Base-by-base conservation (phyloP, 2,113 vertebrate genomes). In the Holacanthus passer region DNA sequence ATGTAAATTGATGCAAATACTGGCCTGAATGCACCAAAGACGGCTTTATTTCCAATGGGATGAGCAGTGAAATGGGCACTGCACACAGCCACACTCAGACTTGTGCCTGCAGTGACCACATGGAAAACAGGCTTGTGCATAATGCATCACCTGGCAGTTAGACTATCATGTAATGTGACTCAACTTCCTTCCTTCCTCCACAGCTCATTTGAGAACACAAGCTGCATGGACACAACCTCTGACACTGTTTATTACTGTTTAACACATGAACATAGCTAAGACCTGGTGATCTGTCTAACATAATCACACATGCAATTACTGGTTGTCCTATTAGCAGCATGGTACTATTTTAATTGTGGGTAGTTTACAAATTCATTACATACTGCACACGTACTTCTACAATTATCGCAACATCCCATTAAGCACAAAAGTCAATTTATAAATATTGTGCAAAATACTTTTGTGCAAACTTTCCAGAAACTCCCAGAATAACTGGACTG, bases 1-100 rank as follows among this genome's bases (percentile, higher is more conserved):
- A 88, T 89, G 82, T 39, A 81, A 89, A 89, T 85, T 6, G 37
- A 84, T 91, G 83, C 73, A 88, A 91, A 88, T 81, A 12, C 10
- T 37, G 16, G 27, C 39, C 45, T 9, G 10, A 7, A 60, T 58
- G 63, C 8, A 47, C 45, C 41, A 35, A 22, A 41, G n/a, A 68
- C 60, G 45, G 59, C 31, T 7, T n/a, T 50, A 77, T 52, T 65
- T 45, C 59, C 20, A 64, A 16, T n/a, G n/a, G n/a, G n/a, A n/a
- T n/a, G 35, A 20, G n/a, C 8, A 43, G 56, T 7, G 13, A 50
- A 69, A 43, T 58, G 27, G 24, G 47, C 22, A 37, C n/a, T 37
- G 64, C 71, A 58, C 39, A 52, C 56, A 0, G 19, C 32, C 35
- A 65, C 56, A 19, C 47, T 48, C 53, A 65, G n/a, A 41, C 24